Base-by-base conservation (phyloP, 2,888 invertebrate genomes). In the Metallyticus violacea region DNA sequence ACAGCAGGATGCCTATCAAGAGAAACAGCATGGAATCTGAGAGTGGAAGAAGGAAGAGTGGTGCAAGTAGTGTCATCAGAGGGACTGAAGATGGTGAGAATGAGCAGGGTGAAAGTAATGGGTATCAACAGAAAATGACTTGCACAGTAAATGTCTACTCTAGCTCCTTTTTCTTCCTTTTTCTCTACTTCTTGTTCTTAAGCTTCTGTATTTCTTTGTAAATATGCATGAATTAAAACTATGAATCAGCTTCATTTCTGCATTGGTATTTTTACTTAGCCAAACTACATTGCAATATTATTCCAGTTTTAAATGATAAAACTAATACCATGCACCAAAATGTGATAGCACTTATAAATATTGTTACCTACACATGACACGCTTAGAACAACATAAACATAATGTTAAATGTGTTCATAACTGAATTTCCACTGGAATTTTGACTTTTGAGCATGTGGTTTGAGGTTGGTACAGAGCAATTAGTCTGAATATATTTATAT, bases 1-100 rank as follows among this genome's bases (percentile, higher is more conserved):
- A 26, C 25, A 86, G 86, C 86, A 83, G 86, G 79, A 81, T 40
- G 79, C 86, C 79, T 27, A 40, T 28, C 30, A 78, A 27, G 83
- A 82, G 62, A 83, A 40, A n/a, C 79, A 80, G 81, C 25, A 77
- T 76, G n/a, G 26, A 9, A 15, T 62, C 40, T n/a, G 26, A 83
- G 40, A 78, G 30, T 26, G 29, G 29, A 81, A 30, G 86, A 29
- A 86, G 30, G 86, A 86, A 86, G 80, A 81, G 26, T 62, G 62
- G 30, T 80, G 2, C 22, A 62, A 62, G 40, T 62, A 62, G 40
- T 62, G 4, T 2, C 40, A 62, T 7, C 40, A 62, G 22, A 22
- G 40, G 40, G 40, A 15, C 40, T 15, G 26, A 26, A 78, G 78
- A 78, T 78, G 78, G 26, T 78, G 78, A 78, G 7, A 78, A 78